A percentile compares a stretch with the other conserved stretches of the same genome.
These are phyloP conservation scores for Smittia sp. DNA, from an alignment of 2,888 invertebrate species.

Conservation along the genomic window DNA sequence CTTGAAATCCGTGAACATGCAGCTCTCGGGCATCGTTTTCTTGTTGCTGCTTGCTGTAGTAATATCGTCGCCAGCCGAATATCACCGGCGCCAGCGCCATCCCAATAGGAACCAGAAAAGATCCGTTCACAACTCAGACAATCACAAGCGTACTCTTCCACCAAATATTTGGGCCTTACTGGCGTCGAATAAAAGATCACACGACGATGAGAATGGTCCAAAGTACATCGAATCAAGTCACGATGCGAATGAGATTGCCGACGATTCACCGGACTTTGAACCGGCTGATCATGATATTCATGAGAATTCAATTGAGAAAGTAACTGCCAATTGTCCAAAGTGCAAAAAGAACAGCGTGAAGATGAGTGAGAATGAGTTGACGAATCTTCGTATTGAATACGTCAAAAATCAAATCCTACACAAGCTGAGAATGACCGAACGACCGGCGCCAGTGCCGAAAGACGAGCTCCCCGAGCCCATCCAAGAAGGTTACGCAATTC, in stretches of 20 bases:
- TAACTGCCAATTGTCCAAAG: slow-evolving; percentile 40
- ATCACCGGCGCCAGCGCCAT: not conserved
- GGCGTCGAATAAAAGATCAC: not conserved
- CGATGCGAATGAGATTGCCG: slow-evolving; percentile 6
- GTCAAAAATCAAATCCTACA: slow-evolving; percentile 82
- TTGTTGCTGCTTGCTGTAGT: not conserved
- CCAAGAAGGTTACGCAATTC: slow-evolving; percentile 66
- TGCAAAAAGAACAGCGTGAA: slow-evolving; percentile 45
- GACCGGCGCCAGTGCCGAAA: slow-evolving; percentile 54
- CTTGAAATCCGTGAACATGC: not conserved
- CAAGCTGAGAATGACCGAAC: slow-evolving; percentile 72
- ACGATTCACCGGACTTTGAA: slow-evolving; percentile 9
- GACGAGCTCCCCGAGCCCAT: slow-evolving; percentile 71
- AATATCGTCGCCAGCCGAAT: not conserved
- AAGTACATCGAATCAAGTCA: not conserved
- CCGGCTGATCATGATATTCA: not conserved
- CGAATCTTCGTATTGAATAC: slow-evolving; percentile 71
- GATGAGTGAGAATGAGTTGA: slow-evolving; percentile 60
- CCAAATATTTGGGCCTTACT: slow-evolving; percentile 27
- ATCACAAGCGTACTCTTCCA: slow-evolving; percentile 6
- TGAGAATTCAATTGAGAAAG: not conserved
- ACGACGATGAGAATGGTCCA: slow-evolving; percentile 3
- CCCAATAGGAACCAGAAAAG: not conserved
- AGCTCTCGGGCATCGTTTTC: not conserved
- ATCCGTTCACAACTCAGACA: too few relatives aligned